Base-by-base conservation (phyloP, 2,113 vertebrate species). In the Hucho hucho region DNA sequence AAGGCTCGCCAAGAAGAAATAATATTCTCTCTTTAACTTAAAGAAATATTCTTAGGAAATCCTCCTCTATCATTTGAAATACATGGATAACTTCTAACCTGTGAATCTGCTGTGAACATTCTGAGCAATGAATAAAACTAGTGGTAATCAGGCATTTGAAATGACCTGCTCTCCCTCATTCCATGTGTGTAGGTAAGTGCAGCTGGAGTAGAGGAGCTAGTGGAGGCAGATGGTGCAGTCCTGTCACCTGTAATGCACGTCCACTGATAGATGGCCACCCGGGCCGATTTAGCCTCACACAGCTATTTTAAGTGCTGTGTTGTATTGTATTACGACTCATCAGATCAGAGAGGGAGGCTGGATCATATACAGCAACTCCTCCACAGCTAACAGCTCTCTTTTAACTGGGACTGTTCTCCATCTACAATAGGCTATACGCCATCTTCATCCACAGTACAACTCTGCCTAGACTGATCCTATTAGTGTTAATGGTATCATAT, bases 191-290 rank as follows among this genome's bases (percentile, higher is more conserved):
- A 80, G 74, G 79, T 75, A 78, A 83, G 69, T 32, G 72, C 78
- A 28, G 24, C 26, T 75, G 24, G 79, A 78, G 76, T 77, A 64
- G 43, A 37, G 58, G 28, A 81, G 67, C 71, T 70, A 16, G 75
- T 13, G 64, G 82, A 79, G 78, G 80, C 90, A 91, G 89, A 91
- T 89, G 89, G 86, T 12, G 37, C 37, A 37, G 37, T 37, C 20
- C 75, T 75, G 78, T 90, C 89, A 87, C 90, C 87, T 86, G 82
- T 79, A 81, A 76, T 69, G 72, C 75, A 47, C 70, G 77, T 79
- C 53, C 70, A 66, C 70, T 84, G 86, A 86, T 81, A 83, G 88
- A 87, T 59, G 75, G 81, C 87, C 85, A 86, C 85, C 80, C 88
- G 89, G 32, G 83, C 74, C 18, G 29, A 78, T 46, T 61, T 72